Evolutionary conservation across 2,888 invertebrate species (phyloP).

Genomic region (Volucella bombylans): DNA sequence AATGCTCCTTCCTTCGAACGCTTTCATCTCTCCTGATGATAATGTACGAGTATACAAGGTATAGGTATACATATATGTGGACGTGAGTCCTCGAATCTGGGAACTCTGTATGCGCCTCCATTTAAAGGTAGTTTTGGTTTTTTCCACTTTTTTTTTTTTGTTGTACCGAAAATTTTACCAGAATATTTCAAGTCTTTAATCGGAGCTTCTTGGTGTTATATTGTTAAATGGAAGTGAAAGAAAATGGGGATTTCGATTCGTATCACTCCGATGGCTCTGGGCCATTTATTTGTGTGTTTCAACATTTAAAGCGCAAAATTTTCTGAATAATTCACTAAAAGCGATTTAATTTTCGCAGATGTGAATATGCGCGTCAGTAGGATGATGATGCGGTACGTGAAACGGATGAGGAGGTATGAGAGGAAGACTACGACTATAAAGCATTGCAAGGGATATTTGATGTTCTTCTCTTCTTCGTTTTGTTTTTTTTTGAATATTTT

Average conservation of each 20-base stretch:
- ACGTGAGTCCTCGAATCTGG: background rate
- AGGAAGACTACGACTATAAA: no score
- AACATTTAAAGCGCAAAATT: slow-evolving; percentile 65
- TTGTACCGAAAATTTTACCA: slow-evolving; percentile 41
- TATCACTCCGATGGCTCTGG: slow-evolving; percentile 37
- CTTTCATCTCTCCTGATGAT: slow-evolving; percentile 60
- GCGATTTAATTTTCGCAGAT: slow-evolving; percentile 50
- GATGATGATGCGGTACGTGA: no score
- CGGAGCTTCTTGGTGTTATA: slow-evolving; percentile 25
- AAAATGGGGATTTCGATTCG: background rate
- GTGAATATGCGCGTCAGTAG: background rate
- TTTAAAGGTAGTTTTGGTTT: slow-evolving; percentile 54
- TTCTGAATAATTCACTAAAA: slow-evolving; percentile 64
- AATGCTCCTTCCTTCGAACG: slow-evolving; percentile 53
- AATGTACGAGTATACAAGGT: slow-evolving; percentile 23
- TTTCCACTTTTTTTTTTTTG: background rate
- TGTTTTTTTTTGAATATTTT: slow-evolving; percentile 3
- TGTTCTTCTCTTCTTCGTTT: slow-evolving; percentile 20
- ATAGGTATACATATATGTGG: no score
- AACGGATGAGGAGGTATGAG: no score
- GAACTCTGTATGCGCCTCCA: slow-evolving; percentile 60
- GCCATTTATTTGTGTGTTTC: slow-evolving; percentile 58
- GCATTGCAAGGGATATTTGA: no score
- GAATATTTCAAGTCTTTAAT: slow-evolving; percentile 59
- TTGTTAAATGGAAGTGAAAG: background rate